These are phyloP conservation scores for Hippocampus barbouri DNA, from an alignment of 2,113 vertebrate species.

Conservation along the genomic window DNA sequence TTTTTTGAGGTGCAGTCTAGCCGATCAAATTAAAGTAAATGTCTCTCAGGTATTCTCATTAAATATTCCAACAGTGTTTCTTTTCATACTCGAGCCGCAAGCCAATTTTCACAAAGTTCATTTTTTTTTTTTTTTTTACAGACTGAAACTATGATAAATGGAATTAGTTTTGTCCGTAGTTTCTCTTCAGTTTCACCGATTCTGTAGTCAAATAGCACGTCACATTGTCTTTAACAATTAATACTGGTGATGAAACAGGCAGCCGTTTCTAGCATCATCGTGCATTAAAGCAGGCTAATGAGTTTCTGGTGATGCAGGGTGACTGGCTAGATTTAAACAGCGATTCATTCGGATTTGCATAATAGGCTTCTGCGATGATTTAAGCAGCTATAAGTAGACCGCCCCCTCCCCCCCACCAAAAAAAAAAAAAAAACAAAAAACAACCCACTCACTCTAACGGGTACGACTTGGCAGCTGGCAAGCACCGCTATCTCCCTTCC, in stretches of 20 bases:
- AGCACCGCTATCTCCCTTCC: neutral
- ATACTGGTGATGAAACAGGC: neutral
- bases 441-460: neutral
- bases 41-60: conserved; percentile 40
- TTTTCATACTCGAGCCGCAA: neutral
- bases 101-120: neutral
- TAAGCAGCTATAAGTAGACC: neutral
- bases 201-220: too few species aligned
- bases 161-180: conserved; percentile 2
- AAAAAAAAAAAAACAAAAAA: too few species aligned
- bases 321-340: conserved; percentile 1
- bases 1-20: conserved; percentile 28
- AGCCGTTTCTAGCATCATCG: neutral
- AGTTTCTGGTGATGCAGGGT: conserved; percentile 6
- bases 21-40: conserved; percentile 37
- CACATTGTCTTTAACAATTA: neutral
- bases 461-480: neutral
- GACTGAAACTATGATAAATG: conserved; percentile 4
- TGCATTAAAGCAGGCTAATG: conserved; percentile 6
- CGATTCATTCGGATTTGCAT: conserved; percentile 10
- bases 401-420: neutral
- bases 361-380: conserved; percentile 13
- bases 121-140: conserved; percentile 22
- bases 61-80: conserved; percentile 12
- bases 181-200: neutral